phyloP scores from a whole-genome alignment of 2,888 invertebrate species.

The Heliconius ethilla region DNA sequence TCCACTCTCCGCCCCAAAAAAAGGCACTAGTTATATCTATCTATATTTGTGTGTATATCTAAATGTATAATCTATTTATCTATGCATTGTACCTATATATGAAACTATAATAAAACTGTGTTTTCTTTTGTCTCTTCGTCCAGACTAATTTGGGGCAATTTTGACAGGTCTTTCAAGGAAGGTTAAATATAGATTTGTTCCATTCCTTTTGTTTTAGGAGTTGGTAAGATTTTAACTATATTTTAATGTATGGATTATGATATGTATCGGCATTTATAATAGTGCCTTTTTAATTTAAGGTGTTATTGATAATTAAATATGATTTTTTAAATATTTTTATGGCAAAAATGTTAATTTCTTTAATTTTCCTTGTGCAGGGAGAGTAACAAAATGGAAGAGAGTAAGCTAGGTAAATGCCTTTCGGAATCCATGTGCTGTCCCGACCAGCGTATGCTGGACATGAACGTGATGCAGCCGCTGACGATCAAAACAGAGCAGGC shows the following conservation, averaged over 20 bases:
- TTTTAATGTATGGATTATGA: constrained; percentile 20
- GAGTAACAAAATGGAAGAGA: constrained; percentile 72
- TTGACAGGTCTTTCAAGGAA: constrained; percentile 24
- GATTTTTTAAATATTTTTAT: not conserved
- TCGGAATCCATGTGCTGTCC: constrained; percentile 72
- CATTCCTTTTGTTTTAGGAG: constrained; percentile 13
- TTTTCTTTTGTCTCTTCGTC: constrained; percentile 18
- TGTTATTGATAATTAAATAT: not conserved
- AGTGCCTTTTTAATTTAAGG: not conserved
- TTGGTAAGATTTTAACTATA: constrained; percentile 21
- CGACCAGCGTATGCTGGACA: constrained; percentile 69
- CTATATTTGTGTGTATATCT: not conserved
- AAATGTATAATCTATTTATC: not conserved
- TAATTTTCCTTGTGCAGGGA: constrained; percentile 58
- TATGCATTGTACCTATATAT: not conserved
- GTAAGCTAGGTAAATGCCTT: constrained; percentile 71
- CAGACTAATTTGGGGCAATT: constrained; percentile 21
- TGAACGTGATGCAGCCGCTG: constrained; percentile 75
- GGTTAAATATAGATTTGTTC: constrained; percentile 21
- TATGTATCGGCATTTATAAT: not conserved
- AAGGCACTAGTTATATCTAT: not conserved
- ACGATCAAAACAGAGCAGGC: constrained; percentile 78
- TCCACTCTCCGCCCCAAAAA: not conserved
- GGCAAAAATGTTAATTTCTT: not conserved
- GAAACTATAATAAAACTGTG: not conserved